Base-by-base conservation (phyloP, 2,888 invertebrate genomes). In the Allolobophora icterica region DNA sequence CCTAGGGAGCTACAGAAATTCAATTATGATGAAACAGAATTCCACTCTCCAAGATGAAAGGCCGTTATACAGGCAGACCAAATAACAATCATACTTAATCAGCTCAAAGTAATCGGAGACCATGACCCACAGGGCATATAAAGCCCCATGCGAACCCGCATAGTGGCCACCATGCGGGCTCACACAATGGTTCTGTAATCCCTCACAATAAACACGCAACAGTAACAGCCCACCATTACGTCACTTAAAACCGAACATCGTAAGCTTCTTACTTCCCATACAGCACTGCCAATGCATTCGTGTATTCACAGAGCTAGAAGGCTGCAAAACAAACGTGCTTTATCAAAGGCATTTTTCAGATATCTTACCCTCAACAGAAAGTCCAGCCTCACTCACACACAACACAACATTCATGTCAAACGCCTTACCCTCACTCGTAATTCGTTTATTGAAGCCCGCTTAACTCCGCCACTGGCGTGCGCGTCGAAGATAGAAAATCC, bases 241-340 rank as follows among this genome's bases (percentile, higher is more conserved):
- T 71, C n/a, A n/a, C 71, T 71, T 6, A 2, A 71, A 0, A 71
- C n/a, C 8, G 71, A 30, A 71, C 71, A 71, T 17, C 15, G n/a
- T n/a, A 71, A n/a, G 71, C n/a, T 71, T 71, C 71, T 71, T n/a
- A 71, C 71, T 71, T 71, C 71, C 71, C 30, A n/a, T n/a, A 71
- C 1, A 71, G 8, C n/a, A n/a, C 71, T 30, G 11, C 17, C 30
- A 11, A n/a, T n/a, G n/a, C 6, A n/a, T 17, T n/a, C 58, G n/a
- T 71, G n/a, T n/a, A n/a, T 1, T 5, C 71, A 71, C 21, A 52
- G 52, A 21, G 19, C 52, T 52, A 24, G 52, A 52, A 52, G 21
- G 24, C 21, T 52, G 52, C 52, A 52, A 52, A 52, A 24, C 19
- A 52, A 19, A 19, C 1, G 3, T 15, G 19, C 52, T 24, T 1